Evolutionary conservation across 2,113 vertebrate genomes (phyloP).

Genomic region (Microcebus griseorufus): DNA sequence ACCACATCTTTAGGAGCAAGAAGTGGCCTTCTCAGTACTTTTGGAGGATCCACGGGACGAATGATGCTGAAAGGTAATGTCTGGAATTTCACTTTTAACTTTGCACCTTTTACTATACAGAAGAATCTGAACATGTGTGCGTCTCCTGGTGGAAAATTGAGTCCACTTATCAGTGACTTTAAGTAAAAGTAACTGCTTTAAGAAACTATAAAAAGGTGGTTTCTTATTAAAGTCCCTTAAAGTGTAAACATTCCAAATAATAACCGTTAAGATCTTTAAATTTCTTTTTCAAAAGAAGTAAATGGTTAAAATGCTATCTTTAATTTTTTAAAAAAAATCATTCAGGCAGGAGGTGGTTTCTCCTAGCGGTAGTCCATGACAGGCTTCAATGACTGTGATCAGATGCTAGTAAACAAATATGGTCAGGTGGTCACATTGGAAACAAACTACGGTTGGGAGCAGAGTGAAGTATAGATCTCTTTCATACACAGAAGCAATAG

Average conservation of each 20-base stretch:
- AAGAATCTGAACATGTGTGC: neutral
- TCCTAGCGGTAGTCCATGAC: neutral
- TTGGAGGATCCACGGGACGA: slow-evolving; percentile 88
- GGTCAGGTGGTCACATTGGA: neutral
- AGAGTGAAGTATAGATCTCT: neutral
- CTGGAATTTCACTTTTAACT: slow-evolving; percentile 10
- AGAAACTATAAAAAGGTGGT: neutral
- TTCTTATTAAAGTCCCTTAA: slow-evolving; percentile 10
- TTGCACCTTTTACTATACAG: neutral
- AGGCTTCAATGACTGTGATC: neutral
- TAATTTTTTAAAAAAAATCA: neutral
- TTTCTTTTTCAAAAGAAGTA: slow-evolving; percentile 22
- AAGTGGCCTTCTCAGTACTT: slow-evolving; percentile 85
- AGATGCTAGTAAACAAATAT: neutral
- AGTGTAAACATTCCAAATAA: neutral
- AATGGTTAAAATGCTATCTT: neutral
- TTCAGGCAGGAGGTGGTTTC: neutral
- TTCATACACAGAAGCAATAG: neutral
- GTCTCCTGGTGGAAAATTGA: neutral
- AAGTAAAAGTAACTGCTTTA: neutral
- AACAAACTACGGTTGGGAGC: neutral
- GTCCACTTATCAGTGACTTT: neutral
- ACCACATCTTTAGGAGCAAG: slow-evolving; percentile 92
- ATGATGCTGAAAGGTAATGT: slow-evolving; percentile 94
- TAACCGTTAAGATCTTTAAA: slow-evolving; percentile 7